Percentiles rank a stretch among this genome's conserved stretches.
These are phyloP conservation scores for Latrodectus geometricus DNA, from an alignment of 1,140 invertebrate genomes.

Conservation along the genomic window DNA sequence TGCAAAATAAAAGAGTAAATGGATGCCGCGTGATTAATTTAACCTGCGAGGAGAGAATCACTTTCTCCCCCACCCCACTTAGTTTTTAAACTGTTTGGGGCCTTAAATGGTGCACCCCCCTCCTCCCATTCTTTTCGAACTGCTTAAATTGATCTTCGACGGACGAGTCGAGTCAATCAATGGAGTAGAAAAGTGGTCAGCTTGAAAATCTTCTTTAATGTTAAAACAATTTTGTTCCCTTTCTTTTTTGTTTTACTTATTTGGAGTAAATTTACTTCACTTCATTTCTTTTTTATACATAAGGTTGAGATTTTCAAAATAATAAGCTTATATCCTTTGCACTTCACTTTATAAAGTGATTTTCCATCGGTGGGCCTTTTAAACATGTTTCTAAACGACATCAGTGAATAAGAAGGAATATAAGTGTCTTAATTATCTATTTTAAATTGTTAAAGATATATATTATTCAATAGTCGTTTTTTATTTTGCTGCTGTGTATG, in stretches of 20 bases:
- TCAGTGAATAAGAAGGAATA: no score
- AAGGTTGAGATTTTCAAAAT: no score
- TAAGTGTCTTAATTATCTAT: no score
- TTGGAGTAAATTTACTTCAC: background rate
- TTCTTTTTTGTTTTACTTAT: background rate
- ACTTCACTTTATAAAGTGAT: no score
- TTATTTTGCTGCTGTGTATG: no score
- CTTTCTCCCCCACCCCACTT: background rate
- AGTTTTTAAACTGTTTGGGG: constrained; percentile 40
- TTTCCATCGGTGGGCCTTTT: no score
- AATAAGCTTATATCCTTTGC: no score
- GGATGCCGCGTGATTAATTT: constrained; percentile 54
- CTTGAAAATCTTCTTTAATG: constrained; percentile 23
- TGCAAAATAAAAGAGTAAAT: background rate
- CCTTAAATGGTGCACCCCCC: constrained; percentile 32
- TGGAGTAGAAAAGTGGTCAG: constrained; percentile 47
- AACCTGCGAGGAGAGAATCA: constrained; percentile 5
- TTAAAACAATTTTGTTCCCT: background rate
- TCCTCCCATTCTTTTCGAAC: constrained; percentile 15
- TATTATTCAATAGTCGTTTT: no score
- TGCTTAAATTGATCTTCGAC: background rate
- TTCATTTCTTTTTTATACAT: no score
- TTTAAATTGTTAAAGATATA: no score
- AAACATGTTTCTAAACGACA: no score
- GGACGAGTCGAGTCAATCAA: background rate